Evolutionary conservation across 2,888 invertebrate species (phyloP).

Genomic region (Urechis unicinctus): DNA sequence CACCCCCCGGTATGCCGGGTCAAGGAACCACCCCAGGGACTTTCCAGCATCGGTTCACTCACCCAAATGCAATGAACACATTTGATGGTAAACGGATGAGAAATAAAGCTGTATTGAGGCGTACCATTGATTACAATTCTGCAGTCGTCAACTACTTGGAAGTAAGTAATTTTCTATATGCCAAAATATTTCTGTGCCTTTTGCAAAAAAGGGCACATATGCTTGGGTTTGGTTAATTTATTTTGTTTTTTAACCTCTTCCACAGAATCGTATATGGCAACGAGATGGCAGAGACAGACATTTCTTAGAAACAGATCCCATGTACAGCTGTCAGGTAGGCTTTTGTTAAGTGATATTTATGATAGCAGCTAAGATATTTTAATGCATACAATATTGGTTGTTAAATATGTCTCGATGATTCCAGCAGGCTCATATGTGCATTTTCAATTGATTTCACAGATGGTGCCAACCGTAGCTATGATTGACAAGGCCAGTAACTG

Average conservation of each 20-base stretch:
- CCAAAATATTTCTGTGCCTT: neutral
- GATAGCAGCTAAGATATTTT: neutral
- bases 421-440: no score
- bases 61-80: neutral
- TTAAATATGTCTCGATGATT: no score
- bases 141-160: slow-evolving; percentile 87
- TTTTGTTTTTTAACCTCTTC: neutral
- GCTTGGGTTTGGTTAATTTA: neutral
- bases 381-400: neutral
- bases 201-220: neutral
- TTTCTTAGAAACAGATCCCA: slow-evolving; percentile 87
- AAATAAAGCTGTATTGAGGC: slow-evolving; percentile 86
- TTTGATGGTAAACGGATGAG: slow-evolving; percentile 85
- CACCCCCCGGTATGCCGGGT: no score
- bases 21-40: no score
- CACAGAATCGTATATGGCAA: slow-evolving; percentile 87
- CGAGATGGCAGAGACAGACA: slow-evolving; percentile 82
- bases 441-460: slow-evolving; percentile 33
- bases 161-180: slow-evolving; percentile 59
- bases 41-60: no score
- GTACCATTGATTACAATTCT: slow-evolving; percentile 96
- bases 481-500: slow-evolving; percentile 94
- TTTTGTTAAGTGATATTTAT: slow-evolving; percentile 2
- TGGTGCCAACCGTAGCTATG: slow-evolving; percentile 89
- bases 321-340: slow-evolving; percentile 60